Conservation (phyloP, 2,797 vertebrate genomes). For the Acomys russatus region DNA sequence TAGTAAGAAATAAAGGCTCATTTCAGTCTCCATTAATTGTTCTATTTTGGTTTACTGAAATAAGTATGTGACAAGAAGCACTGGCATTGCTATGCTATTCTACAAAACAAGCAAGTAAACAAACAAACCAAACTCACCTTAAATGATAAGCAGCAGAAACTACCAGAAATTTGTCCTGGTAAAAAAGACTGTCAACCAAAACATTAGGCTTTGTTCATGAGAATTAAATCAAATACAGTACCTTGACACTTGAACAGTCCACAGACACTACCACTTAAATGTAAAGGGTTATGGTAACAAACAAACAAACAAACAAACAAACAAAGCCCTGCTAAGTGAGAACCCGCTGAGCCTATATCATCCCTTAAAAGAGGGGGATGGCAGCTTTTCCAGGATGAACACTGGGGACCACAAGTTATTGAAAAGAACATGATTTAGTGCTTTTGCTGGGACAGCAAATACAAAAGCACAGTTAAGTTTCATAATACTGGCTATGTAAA, state of each 20-base stretch:
- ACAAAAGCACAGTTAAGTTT: constrained; percentile 64
- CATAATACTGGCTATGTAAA: constrained; percentile 42
- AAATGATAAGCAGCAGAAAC: constrained; percentile 8
- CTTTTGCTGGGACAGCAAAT: constrained; percentile 44
- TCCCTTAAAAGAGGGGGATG: constrained; percentile 44
- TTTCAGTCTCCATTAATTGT: constrained; percentile 42
- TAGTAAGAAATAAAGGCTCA: constrained; percentile 61
- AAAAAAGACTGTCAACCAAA: constrained; percentile 34
- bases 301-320: no score
- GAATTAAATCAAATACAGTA: constrained; percentile 60
- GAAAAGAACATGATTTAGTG: constrained; percentile 52
- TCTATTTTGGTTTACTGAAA: constrained; percentile 53
- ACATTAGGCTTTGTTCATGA: constrained; percentile 31
- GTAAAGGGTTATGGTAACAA: neutral
- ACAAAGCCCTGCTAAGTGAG: constrained; percentile 3
- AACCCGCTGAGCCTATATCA: neutral
- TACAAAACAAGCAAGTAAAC: neutral
- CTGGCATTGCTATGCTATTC: constrained; percentile 4
- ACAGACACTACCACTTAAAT: constrained; percentile 48
- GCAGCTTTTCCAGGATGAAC: constrained; percentile 56
- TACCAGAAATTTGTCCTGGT: constrained; percentile 25
- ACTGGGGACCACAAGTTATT: constrained; percentile 36
- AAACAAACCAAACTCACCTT: neutral
- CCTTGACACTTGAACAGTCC: neutral
- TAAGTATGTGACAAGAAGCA: constrained; percentile 41